Percentiles rank a stretch among this genome's conserved stretches.
Evolutionary conservation across 2,797 vertebrate species (phyloP).

Genomic region (Scolopax bukidnonensis): DNA sequence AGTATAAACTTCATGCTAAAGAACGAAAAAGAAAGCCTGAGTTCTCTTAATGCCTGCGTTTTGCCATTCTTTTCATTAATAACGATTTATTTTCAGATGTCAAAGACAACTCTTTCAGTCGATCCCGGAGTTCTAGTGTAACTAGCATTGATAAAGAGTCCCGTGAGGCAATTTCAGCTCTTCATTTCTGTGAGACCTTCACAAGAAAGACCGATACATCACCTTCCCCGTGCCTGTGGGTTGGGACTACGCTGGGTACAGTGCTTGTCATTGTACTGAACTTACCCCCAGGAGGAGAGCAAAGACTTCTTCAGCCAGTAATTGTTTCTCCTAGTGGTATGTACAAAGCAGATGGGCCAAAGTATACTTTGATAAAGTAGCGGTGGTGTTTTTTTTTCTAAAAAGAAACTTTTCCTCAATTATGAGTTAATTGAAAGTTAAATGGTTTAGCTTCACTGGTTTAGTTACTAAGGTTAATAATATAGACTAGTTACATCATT

Average conservation of each 20-base stretch:
- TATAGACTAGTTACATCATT: neutral
- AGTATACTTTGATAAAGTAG: neutral
- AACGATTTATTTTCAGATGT: conserved; percentile 84
- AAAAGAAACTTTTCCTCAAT: neutral
- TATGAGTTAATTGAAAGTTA: neutral
- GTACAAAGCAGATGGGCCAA: conserved; percentile 56
- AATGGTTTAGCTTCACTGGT: neutral
- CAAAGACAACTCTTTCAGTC: conserved; percentile 98
- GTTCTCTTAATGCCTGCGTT: neutral
- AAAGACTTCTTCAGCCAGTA: conserved; percentile 94
- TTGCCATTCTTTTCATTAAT: conserved; percentile 32
- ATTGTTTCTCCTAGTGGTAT: conserved; percentile 93
- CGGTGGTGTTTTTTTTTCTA: neutral
- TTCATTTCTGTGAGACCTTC: conserved; percentile 93
- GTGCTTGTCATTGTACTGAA: conserved; percentile 90
- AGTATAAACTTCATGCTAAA: neutral
- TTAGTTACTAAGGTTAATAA: neutral
- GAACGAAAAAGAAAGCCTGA: neutral
- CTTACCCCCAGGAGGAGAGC: conserved; percentile 93
- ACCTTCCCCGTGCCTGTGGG: conserved; percentile 89
- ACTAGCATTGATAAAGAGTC: conserved; percentile 98
- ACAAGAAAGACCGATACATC: conserved; percentile 88
- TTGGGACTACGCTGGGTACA: conserved; percentile 93
- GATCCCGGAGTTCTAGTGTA: conserved; percentile 97
- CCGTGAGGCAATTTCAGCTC: conserved; percentile 91